Evolutionary conservation across 2,113 vertebrate genomes (phyloP), one percentile per base, ranked within the genome.

Genomic region (Cervus canadensis): DNA sequence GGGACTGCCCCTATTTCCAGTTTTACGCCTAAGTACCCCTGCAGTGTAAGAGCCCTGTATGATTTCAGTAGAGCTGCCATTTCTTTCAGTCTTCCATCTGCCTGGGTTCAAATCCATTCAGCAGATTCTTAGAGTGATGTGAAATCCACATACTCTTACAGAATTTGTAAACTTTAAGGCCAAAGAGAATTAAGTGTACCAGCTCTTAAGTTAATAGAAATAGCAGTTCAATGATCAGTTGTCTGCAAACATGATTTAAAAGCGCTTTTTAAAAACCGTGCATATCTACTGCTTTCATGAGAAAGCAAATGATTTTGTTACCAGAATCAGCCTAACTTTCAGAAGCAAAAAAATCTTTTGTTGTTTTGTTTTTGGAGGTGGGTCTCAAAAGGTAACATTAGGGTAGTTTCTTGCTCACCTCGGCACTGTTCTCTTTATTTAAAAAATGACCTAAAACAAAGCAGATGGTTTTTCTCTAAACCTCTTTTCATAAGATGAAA

Each of bases 301-400:
- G n/a, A 62, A 92, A 89, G 8, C 54, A 88, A 91, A 76, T 87
- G 30, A 82, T 81, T 94, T 91, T 87, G 40, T 94, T 64, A 88
- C 4, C 33, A 85, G 78, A 97, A 50, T 87, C 59, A 67, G 43
- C 25, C 33, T 87, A 59, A 78, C 88, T 84, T 82, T 64, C 54
- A 91, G 45, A 90, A 96, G 74, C 86, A 93, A 82, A 56, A 79
- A 97, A 57, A 16, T 15, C 71, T 71, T 50, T 64, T 59, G 15
- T 52, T 71, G 9, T 54, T 83, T 94, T 74, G 33, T n/a, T 67
- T 93, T 50, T 57, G n/a, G 40, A 52, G 33, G 23, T 60, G 64
- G 23, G 67, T 83, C 2, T 7, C 57, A 67, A 89, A 87, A 67
- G 78, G 8, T 28, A 76, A 78, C 8, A 52, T 36, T 40, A 93